Conservation (phyloP, 2,113 vertebrate species). For the Australoheros scitulus region DNA sequence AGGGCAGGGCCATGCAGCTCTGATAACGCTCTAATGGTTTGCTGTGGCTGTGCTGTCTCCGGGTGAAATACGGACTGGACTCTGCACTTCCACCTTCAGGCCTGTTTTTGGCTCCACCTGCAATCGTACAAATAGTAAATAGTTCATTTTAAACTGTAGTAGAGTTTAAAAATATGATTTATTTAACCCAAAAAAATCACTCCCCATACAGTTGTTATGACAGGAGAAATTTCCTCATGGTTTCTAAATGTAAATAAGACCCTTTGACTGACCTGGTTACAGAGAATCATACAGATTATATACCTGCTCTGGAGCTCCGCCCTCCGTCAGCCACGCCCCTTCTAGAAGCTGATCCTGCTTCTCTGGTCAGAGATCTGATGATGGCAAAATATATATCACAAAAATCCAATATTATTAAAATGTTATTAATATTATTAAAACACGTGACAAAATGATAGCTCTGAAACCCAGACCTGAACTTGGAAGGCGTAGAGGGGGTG, state of each 20-base stretch:
- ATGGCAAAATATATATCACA: neutral
- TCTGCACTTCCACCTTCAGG: conserved; percentile 68
- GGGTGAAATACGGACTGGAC: conserved; percentile 81
- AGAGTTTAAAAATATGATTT: too few relatives aligned
- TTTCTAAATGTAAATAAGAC: neutral
- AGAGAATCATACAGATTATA: neutral
- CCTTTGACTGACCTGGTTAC: neutral
- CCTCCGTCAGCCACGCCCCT: conserved; percentile 46
- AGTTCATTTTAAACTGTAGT: too few relatives aligned
- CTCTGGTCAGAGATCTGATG: conserved; percentile 55
- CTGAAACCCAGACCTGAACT: conserved; percentile 70
- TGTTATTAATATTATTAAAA: neutral
- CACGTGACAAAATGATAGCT: neutral
- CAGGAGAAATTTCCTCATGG: neutral
- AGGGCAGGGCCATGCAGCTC: conserved; percentile 80
- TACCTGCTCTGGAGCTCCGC: conserved; percentile 41
- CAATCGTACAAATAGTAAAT: neutral
- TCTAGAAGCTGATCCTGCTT: conserved; percentile 39
- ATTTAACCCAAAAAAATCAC: too few relatives aligned
- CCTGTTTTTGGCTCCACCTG: conserved; percentile 14
- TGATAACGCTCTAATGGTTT: conserved; percentile 77
- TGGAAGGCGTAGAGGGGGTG: conserved; percentile 66
- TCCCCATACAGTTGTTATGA: neutral
- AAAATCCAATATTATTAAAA: neutral
- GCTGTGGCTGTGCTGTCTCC: conserved; percentile 67